phyloP scores from a whole-genome alignment of 2,888 invertebrate species.

The Aphelenchoides bicaudatus region DNA sequence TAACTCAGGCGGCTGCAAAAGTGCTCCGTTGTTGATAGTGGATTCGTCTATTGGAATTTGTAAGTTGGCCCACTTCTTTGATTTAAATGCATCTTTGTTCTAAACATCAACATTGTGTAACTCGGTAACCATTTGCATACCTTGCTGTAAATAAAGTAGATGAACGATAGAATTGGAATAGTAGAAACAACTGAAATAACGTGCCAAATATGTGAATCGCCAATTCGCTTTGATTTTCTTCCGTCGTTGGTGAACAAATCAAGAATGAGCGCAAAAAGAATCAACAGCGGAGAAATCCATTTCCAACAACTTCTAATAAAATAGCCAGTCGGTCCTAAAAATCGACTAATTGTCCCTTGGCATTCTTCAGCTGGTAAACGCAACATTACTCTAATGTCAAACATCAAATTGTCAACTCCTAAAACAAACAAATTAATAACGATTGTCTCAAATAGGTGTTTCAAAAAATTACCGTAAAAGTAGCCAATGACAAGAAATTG shows the following conservation, averaged over 20 bases:
- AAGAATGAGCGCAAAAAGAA: slow-evolving; percentile 20
- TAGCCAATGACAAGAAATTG: slow-evolving; percentile 23
- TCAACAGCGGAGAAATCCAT: slow-evolving; percentile 16
- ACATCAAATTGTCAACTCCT: slow-evolving; percentile 25
- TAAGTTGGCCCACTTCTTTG: slow-evolving; percentile 12
- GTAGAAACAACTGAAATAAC: slow-evolving; percentile 21
- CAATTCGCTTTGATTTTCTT: slow-evolving; percentile 14
- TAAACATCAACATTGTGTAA: not conserved
- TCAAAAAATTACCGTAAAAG: slow-evolving; percentile 16
- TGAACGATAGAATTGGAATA: slow-evolving; percentile 19
- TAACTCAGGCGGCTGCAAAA: slow-evolving; percentile 4
- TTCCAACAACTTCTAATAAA: slow-evolving; percentile 17
- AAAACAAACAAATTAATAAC: slow-evolving; percentile 7
- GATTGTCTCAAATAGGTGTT: not conserved
- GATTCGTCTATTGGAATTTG: slow-evolving; percentile 24
- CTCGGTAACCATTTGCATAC: slow-evolving; percentile 1
- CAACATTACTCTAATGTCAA: slow-evolving; percentile 20
- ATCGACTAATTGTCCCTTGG: not conserved
- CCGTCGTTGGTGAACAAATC: slow-evolving; percentile 15
- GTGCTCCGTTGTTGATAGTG: slow-evolving; percentile 13
- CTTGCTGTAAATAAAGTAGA: slow-evolving; percentile 24
- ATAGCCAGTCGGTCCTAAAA: slow-evolving; percentile 23
- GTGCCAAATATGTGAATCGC: slow-evolving; percentile 21
- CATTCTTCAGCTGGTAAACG: slow-evolving; percentile 17
- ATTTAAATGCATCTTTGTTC: slow-evolving; percentile 22